phyloP scores from a whole-genome alignment of 2,888 invertebrate genomes.

The Polyommatus icarus region DNA sequence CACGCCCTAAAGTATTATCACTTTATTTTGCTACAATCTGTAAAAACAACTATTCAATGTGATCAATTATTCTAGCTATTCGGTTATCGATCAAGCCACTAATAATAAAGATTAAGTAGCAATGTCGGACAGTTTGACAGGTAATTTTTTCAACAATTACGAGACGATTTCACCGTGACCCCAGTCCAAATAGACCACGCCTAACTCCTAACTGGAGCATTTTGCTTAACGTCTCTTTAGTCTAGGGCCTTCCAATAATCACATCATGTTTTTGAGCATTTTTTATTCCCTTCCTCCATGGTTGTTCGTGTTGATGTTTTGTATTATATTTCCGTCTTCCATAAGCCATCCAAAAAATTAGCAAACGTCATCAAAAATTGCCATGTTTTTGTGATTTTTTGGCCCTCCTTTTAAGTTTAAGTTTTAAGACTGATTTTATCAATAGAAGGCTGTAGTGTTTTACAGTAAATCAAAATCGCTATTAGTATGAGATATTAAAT shows the following conservation, averaged over 20 bases:
- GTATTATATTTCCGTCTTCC: not conserved
- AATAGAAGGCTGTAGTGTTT: too few species aligned
- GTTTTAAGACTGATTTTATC: too few species aligned
- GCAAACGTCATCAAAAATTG: too few species aligned
- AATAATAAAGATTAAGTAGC: conserved; percentile 15
- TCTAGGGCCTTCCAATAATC: not conserved
- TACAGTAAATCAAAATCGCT: too few species aligned
- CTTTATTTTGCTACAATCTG: not conserved
- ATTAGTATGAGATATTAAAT: too few species aligned
- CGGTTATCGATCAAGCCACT: conserved; percentile 3
- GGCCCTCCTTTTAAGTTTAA: too few species aligned
- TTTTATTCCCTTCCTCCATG: too few species aligned
- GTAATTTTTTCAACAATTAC: conserved; percentile 17
- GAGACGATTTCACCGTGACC: conserved; percentile 24
- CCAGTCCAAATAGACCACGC: not conserved
- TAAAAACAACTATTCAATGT: not conserved
- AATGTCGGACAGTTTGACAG: conserved; percentile 13
- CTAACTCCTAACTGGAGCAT: not conserved
- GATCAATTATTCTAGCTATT: not conserved
- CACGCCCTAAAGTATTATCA: too few species aligned
- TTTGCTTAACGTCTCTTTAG: not conserved
- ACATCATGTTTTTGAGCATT: not conserved
- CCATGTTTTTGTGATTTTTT: too few species aligned
- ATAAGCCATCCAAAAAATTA: too few species aligned
- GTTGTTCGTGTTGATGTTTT: too few species aligned